These are phyloP conservation scores for Plestiodon gilberti DNA, from an alignment of 2,113 vertebrate species.

Conservation along the genomic window DNA sequence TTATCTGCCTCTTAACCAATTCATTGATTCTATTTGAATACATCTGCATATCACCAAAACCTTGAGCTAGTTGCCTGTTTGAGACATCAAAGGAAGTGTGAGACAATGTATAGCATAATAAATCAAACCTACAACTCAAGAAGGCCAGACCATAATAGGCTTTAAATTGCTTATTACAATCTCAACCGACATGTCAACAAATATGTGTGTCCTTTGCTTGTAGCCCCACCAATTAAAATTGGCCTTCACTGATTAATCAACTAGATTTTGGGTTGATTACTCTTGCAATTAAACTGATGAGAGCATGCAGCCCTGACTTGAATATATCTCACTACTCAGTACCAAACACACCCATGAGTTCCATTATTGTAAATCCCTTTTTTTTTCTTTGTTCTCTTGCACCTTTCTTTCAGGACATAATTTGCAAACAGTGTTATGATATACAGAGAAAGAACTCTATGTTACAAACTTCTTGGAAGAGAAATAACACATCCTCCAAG, in stretches of 20 bases:
- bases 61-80: background rate
- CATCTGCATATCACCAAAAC: background rate
- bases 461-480: no score
- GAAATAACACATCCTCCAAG: no score
- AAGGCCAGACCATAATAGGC: background rate
- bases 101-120: no score
- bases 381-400: no score
- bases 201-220: background rate
- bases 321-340: no score
- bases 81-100: background rate
- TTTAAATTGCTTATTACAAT: background rate
- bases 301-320: no score
- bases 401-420: no score
- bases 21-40: background rate
- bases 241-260: background rate
- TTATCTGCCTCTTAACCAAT: background rate
- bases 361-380: no score
- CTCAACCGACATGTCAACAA: background rate
- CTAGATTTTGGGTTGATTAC: background rate
- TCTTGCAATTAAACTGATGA: background rate
- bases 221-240: background rate
- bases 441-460: no score
- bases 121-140: no score
- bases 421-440: no score
- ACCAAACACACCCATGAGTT: no score